Evolutionary conservation across 2,797 vertebrate genomes (phyloP), one percentile per base, ranked within the genome.

Genomic region (Cirrhinus mrigala): DNA sequence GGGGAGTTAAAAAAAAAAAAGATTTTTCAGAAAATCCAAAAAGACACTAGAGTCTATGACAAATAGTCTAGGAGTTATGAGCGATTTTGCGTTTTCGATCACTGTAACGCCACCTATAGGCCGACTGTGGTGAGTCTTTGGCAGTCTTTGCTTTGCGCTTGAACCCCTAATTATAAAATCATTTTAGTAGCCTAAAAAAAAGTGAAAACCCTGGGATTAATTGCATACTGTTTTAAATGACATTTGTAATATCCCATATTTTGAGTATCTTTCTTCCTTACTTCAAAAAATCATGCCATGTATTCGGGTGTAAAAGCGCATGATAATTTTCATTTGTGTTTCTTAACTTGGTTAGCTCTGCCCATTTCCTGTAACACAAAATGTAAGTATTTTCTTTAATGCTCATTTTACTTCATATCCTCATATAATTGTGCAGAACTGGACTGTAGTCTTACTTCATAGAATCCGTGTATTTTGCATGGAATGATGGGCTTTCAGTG

Each of bases 191-290:
- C 1, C 14, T 20, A 27, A 33, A 75, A 33, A 75, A 54, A 9
- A 6, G 20, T 14, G 0, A 20, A 3, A 54, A 37, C 0, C 10
- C 9, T 4, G 4, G 50, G 6, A 56, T 14, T 14, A 37, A 56
- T 52, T 29, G 22, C 22, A 50, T 15, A 12, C 8, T 56, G 15
- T 4, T 37, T 56, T n/a, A 56, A 37, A 22, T 46, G 11, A n/a
- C 18, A 64, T 33, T 66, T 66, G 2, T 8, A 66, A 15, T 33
- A 33, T 70, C 44, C 11, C 24, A 50, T n/a, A n/a, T n/a, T n/a
- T n/a, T n/a, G n/a, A n/a, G n/a, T n/a, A n/a, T 78, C 12, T 6
- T 48, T 48, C 37, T 44, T 62, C 9, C 81, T 83, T 75, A 83
- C 81, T 18, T 24, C 1, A 37, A n/a, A 24, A 52, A 11, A 0